A percentile compares a stretch with the other conserved stretches of the same genome.
Conservation (phyloP, 2,797 vertebrate species). For the Selene dorsalis region DNA sequence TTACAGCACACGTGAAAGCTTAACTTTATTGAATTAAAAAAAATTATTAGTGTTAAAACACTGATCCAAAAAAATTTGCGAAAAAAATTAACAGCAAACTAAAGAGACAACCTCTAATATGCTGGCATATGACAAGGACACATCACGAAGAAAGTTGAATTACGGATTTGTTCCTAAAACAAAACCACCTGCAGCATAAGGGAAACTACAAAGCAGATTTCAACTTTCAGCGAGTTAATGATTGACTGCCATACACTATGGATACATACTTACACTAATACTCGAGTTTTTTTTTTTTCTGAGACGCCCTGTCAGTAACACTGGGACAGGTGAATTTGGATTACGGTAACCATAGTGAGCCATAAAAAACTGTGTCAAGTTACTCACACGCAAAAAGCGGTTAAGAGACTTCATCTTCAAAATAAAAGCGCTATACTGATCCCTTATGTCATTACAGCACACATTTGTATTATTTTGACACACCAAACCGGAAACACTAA, state of each 20-base stretch:
- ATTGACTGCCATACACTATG: background rate
- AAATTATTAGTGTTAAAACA: no score
- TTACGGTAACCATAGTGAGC: constrained; percentile 69
- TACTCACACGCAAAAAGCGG: fast-evolving
- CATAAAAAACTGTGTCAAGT: constrained; percentile 24
- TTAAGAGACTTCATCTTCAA: background rate
- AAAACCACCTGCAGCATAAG: background rate
- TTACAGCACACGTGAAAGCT: background rate
- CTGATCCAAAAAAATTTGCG: background rate
- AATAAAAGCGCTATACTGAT: constrained; percentile 10
- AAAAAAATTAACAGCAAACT: background rate
- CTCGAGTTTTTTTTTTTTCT: background rate
- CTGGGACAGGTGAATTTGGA: constrained; percentile 58
- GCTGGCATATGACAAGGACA: background rate
- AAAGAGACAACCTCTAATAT: background rate
- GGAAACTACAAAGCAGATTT: background rate
- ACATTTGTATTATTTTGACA: constrained; percentile 36
- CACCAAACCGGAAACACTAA: fast-evolving
- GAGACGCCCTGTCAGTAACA: background rate
- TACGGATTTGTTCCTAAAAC: background rate
- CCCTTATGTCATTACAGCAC: fast-evolving
- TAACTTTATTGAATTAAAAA: no score
- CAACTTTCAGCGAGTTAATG: background rate
- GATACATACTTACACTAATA: no score
- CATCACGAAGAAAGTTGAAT: background rate